These are phyloP conservation scores for Panulirus ornatus DNA, from an alignment of 1,140 invertebrate genomes.

Conservation along the genomic window DNA sequence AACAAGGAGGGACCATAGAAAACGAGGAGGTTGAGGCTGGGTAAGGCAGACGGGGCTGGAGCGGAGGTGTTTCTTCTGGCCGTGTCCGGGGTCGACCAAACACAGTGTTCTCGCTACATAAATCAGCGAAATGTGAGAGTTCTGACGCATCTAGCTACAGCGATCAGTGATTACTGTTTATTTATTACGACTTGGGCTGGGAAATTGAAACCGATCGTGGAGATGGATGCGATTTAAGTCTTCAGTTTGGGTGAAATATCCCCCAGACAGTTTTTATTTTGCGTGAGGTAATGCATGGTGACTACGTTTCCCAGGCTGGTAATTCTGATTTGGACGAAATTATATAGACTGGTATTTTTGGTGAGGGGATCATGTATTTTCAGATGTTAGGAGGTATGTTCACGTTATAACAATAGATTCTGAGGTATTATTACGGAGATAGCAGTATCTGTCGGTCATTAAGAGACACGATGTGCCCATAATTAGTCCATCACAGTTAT, in stretches of 20 bases:
- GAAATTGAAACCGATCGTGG: slow-evolving; percentile 65
- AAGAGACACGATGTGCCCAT: too few species aligned
- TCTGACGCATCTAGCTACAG: slow-evolving; percentile 55
- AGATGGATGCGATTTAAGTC: slow-evolving; percentile 66
- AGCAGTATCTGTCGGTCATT: too few species aligned
- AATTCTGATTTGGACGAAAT: too few species aligned
- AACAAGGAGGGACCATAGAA: not conserved
- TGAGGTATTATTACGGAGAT: too few species aligned
- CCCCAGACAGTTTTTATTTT: not conserved
- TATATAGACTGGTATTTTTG: too few species aligned
- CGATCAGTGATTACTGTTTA: slow-evolving; percentile 58
- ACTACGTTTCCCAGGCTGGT: too few species aligned
- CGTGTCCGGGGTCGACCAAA: slow-evolving; percentile 38
- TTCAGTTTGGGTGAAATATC: slow-evolving; percentile 52
- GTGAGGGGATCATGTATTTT: too few species aligned
- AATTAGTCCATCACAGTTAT: not conserved
- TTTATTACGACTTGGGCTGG: slow-evolving; percentile 62
- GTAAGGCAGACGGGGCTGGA: not conserved
- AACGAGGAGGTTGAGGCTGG: not conserved
- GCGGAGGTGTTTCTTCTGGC: not conserved
- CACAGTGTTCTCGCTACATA: slow-evolving; percentile 59
- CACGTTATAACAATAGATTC: too few species aligned
- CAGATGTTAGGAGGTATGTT: too few species aligned
- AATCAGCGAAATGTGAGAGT: slow-evolving; percentile 65
- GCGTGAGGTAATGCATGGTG: not conserved